Evolutionary conservation across 2,888 invertebrate genomes (phyloP).

Genomic region (Mesopsocus fuscifrons): DNA sequence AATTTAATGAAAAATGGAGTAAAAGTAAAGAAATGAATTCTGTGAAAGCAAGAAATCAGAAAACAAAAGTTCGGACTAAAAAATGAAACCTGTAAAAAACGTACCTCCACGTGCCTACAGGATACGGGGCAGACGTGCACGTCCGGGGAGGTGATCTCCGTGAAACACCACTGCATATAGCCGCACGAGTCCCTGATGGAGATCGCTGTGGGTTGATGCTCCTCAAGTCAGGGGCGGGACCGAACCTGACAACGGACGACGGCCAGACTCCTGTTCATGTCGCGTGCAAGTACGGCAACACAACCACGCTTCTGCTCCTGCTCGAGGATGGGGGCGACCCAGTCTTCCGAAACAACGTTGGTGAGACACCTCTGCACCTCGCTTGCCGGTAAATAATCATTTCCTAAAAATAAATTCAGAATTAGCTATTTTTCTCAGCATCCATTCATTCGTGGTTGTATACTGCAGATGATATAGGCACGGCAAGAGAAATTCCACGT

Average conservation of each 20-base stretch:
- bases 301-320: conserved; percentile 65
- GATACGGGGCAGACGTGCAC: conserved; percentile 90
- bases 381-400: conserved; percentile 42
- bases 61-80: too few species aligned
- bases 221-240: conserved; percentile 91
- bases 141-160: conserved; percentile 71
- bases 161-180: conserved; percentile 94
- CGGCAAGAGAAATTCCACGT: too few species aligned
- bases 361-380: conserved; percentile 90
- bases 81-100: too few species aligned
- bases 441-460: too few species aligned
- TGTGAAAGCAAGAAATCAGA: too few species aligned
- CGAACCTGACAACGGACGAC: conserved; percentile 87
- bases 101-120: too few species aligned
- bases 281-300: conserved; percentile 80
- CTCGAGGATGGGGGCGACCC: conserved; percentile 92
- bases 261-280: conserved; percentile 96
- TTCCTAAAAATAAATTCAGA: too few species aligned
- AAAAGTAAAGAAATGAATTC: too few species aligned
- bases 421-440: too few species aligned
- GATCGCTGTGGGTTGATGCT: conserved; percentile 92
- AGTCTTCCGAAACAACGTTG: conserved; percentile 78
- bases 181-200: conserved; percentile 81
- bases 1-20: too few species aligned
- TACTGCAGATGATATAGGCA: too few species aligned